Conservation (phyloP, 2,888 invertebrate species). For the Incurvaria masculella region DNA sequence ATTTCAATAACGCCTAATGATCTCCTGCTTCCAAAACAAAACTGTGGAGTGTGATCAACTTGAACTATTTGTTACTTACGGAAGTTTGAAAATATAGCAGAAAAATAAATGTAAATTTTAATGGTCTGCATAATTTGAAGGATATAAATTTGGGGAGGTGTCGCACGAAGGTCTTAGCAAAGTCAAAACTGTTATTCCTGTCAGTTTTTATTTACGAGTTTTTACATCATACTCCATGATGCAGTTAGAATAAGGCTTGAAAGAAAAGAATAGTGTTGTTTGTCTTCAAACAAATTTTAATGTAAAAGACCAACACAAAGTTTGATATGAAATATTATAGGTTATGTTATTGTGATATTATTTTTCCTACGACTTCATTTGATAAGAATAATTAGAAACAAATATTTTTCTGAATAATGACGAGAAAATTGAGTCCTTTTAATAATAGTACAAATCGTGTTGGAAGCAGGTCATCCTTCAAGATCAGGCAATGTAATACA, state of each 20-base stretch:
- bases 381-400: too few relatives aligned
- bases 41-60: slow-evolving; percentile 4
- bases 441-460: slow-evolving; percentile 26
- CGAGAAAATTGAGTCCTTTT: slow-evolving; percentile 4
- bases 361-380: too few relatives aligned
- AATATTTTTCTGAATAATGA: too few relatives aligned
- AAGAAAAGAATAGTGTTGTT: too few relatives aligned
- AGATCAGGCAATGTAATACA: slow-evolving; percentile 35
- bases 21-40: not conserved
- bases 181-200: too few relatives aligned
- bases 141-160: slow-evolving; percentile 1
- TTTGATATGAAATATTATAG: too few relatives aligned
- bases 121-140: not conserved
- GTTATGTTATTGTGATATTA: too few relatives aligned
- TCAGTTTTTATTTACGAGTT: too few relatives aligned
- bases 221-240: not conserved
- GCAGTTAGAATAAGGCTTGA: too few relatives aligned
- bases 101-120: not conserved
- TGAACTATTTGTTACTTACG: not conserved
- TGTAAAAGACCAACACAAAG: not conserved
- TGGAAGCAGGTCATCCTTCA: slow-evolving; percentile 43
- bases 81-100: slow-evolving; percentile 1
- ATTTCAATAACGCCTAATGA: not conserved
- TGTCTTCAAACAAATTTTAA: too few relatives aligned
- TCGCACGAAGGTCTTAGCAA: too few relatives aligned